These are phyloP conservation scores for Pseudoatta argentina DNA, from an alignment of 1,140 invertebrate genomes.

Conservation along the genomic window DNA sequence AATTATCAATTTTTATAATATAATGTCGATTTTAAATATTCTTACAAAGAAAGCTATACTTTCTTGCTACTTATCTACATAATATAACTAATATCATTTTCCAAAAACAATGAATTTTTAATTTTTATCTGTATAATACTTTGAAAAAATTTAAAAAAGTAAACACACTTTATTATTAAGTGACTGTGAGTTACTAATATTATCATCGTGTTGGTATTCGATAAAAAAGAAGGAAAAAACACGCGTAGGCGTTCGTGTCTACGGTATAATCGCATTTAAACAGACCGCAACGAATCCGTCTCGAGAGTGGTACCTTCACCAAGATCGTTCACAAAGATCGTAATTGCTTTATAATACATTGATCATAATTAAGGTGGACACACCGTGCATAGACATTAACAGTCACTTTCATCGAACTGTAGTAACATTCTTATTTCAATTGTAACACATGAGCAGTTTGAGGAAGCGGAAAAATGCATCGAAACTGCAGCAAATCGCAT, in stretches of 20 bases:
- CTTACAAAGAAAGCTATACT: background rate
- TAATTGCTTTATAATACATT: slow-evolving; percentile 36
- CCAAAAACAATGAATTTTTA: background rate
- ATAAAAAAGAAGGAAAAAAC: background rate
- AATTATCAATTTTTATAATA: background rate
- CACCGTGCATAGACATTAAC: slow-evolving; percentile 19
- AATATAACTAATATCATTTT: background rate
- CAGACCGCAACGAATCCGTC: slow-evolving; percentile 36
- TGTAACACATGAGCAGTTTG: background rate
- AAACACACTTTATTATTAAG: background rate
- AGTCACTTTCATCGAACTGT: background rate
- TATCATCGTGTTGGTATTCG: background rate
- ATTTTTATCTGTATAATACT: background rate
- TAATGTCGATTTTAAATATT: background rate
- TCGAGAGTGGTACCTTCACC: slow-evolving; percentile 13
- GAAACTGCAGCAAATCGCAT: slow-evolving; percentile 3
- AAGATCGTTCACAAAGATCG: background rate
- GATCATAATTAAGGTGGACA: slow-evolving; percentile 40
- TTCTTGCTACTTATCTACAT: background rate
- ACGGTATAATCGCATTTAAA: slow-evolving; percentile 30
- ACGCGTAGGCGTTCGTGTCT: slow-evolving; percentile 27
- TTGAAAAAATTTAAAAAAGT: background rate
- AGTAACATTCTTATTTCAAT: slow-evolving; percentile 9
- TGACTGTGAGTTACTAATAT: background rate
- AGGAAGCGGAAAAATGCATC: slow-evolving; percentile 5